Conservation (phyloP, 2,888 invertebrate genomes). For the Drosophila algonquin region DNA sequence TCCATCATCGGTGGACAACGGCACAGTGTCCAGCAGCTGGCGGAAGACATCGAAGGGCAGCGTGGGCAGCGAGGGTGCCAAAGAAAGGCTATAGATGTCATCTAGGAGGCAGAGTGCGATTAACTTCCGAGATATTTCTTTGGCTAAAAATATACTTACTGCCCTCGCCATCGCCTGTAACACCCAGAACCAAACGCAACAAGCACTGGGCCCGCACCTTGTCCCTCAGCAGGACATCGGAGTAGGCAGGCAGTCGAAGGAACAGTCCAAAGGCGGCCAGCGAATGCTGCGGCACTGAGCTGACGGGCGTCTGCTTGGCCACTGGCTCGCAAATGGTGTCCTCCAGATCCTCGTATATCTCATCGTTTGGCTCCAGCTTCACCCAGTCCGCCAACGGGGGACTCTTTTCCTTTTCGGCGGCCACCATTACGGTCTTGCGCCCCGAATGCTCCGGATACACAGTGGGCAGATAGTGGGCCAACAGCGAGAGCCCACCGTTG, state of each 20-base stretch:
- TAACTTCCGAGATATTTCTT: neutral
- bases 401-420: conserved; percentile 82
- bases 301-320: conserved; percentile 85
- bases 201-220: conserved; percentile 94
- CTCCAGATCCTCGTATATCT: conserved; percentile 87
- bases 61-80: conserved; percentile 88
- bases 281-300: conserved; percentile 94
- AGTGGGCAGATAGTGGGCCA: conserved; percentile 94
- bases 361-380: conserved; percentile 86
- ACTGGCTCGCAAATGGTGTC: conserved; percentile 85
- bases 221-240: conserved; percentile 93
- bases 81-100: conserved; percentile 89
- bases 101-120: conserved; percentile 78
- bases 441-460: conserved; percentile 92
- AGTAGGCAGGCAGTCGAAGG: conserved; percentile 94
- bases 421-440: conserved; percentile 85
- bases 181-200: conserved; percentile 93
- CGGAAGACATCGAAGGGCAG: conserved; percentile 85
- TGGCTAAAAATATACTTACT: conserved; percentile 84
- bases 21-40: conserved; percentile 90
- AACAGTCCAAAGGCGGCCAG: conserved; percentile 95
- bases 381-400: conserved; percentile 83
- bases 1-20: conserved; percentile 90
- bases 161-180: conserved; percentile 96
- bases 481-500: conserved; percentile 93